Conservation (phyloP, 2,888 invertebrate genomes). For the Cancer borealis region DNA sequence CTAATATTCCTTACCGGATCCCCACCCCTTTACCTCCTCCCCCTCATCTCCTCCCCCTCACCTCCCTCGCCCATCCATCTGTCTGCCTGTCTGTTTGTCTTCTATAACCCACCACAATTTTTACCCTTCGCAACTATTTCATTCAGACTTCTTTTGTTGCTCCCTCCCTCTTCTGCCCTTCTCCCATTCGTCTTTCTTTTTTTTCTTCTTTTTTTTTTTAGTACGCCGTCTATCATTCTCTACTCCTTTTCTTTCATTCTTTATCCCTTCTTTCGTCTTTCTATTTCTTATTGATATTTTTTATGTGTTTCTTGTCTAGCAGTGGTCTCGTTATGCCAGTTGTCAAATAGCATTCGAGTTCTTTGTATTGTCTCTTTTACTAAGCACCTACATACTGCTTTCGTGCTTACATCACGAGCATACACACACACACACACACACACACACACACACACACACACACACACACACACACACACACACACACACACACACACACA, state of each 20-base stretch:
- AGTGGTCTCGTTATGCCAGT: neutral
- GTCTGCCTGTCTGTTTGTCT: constrained; percentile 25
- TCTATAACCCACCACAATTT: constrained; percentile 34
- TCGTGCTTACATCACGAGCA: neutral
- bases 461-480: neutral
- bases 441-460: neutral
- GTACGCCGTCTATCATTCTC: constrained; percentile 8
- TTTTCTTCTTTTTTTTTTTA: neutral
- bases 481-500: neutral
- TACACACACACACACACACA: neutral
- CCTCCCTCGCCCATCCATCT: neutral
- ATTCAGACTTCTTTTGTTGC: constrained; percentile 29
- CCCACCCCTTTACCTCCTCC: neutral
- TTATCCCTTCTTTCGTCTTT: neutral
- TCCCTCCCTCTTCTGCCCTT: neutral
- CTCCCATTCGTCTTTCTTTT: neutral
- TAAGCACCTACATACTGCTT: neutral
- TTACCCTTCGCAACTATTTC: constrained; percentile 36
- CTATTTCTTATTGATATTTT: constrained; percentile 9
- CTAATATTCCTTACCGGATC: neutral
- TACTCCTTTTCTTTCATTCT: neutral
- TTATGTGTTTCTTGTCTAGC: neutral
- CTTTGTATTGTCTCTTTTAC: neutral
- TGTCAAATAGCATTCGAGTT: neutral
- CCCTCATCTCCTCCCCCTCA: neutral